phyloP scores from a whole-genome alignment of 2,797 vertebrate genomes.

The Caiman crocodilus region DNA sequence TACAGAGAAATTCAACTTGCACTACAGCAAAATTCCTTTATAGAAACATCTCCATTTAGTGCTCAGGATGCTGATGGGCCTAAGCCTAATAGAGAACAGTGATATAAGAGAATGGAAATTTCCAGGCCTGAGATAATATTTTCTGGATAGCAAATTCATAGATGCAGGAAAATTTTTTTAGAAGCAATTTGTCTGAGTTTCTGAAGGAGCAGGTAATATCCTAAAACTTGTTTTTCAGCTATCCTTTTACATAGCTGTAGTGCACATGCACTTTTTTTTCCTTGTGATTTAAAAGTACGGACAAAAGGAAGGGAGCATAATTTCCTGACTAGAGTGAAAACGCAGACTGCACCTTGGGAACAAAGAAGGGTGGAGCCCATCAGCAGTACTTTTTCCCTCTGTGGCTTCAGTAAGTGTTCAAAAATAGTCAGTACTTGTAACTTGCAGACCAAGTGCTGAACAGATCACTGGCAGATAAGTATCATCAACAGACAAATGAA shows the following conservation, averaged over 20 bases:
- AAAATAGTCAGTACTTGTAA: background rate
- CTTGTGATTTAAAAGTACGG: conserved; percentile 37
- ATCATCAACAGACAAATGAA: background rate
- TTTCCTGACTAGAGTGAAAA: conserved; percentile 59
- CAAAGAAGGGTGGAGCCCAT: conserved; percentile 55
- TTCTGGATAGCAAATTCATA: background rate
- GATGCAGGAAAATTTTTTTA: background rate
- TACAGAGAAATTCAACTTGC: background rate
- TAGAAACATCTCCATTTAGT: background rate
- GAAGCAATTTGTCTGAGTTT: background rate
- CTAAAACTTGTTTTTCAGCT: conserved; percentile 54
- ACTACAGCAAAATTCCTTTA: background rate
- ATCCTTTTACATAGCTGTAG: background rate
- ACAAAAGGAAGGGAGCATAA: conserved; percentile 53
- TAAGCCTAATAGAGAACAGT: background rate
- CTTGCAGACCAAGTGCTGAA: background rate
- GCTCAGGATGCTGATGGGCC: background rate
- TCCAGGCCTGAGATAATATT: background rate
- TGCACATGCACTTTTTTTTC: conserved; percentile 21
- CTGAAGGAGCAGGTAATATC: conserved; percentile 26
- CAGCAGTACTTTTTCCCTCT: background rate
- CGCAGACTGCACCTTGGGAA: conserved; percentile 50
- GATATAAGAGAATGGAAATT: background rate
- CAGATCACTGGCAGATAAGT: background rate
- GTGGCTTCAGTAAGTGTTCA: background rate